Base-by-base conservation (phyloP, 2,888 invertebrate species). In the Drosophila rellima region DNA sequence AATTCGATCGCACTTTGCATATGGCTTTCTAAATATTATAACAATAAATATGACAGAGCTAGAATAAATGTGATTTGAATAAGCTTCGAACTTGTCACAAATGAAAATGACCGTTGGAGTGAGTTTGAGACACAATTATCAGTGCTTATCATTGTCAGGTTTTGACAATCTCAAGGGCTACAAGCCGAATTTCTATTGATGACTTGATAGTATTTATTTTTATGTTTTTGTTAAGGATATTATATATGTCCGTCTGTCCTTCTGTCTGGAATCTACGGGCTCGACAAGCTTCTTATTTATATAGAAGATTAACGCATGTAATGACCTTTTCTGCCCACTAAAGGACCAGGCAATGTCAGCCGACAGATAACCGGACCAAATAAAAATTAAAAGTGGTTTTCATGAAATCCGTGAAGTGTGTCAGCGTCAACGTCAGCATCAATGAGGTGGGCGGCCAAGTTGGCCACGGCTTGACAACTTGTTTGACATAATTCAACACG, bases 401-500 rank as follows among this genome's bases (percentile, higher is more conserved):
- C 80, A 59, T 70, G 57, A 66, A 81, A 81, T 66, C 71, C 64
- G 69, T 69, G 65, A 81, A 76, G 78, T 71, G 74, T 76, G 73
- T 78, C 80, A 71, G 60, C 74, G 80, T 69, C 45, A 64, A 5
- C 44, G 18, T n/a, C 37, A 18, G 35, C 45, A 47, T 0, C 20
- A 42, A 37, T 23, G 33, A 23, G 33, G 39, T 35, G 52, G 31
- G 42, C 8, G 33, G 50, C 26, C 50, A 29, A 45, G 63, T 57
- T 57, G 56, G 73, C 60, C 60, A 68, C 73, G 57, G 54, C 18
- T 37, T 78, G 78, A 80, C 76, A 82, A 76, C 74, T 74, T 79
- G 77, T 74, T 80, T 84, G 82, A 79, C 84, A 80, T 73, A 72
- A 74, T 82, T 73, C 74, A 74, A 72, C 70, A 73, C 48, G 52